Evolutionary conservation across 2,888 invertebrate genomes (phyloP).

Genomic region (Amphimallon solstitiale): DNA sequence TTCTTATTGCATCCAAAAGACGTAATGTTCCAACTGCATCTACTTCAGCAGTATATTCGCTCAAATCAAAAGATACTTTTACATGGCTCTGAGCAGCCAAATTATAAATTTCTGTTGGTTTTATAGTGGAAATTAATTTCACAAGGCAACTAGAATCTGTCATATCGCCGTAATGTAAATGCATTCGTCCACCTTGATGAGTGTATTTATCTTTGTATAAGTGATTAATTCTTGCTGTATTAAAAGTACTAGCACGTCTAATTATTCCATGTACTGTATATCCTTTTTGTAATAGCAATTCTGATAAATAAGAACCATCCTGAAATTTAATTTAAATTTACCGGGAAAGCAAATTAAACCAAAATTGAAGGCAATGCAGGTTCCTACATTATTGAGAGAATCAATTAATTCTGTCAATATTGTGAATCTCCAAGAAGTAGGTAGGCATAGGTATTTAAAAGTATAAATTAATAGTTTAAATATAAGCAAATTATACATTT

Average conservation of each 20-base stretch:
- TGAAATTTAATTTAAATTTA: constrained; percentile 60
- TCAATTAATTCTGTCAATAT: constrained; percentile 4
- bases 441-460: no score
- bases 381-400: constrained; percentile 4
- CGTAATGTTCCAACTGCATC: constrained; percentile 94
- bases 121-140: constrained; percentile 79
- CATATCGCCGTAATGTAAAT: constrained; percentile 98
- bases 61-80: constrained; percentile 94
- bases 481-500: constrained; percentile 17
- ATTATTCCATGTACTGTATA: constrained; percentile 97
- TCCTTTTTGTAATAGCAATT: constrained; percentile 90
- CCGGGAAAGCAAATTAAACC: background rate
- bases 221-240: constrained; percentile 96
- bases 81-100: constrained; percentile 99
- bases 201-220: constrained; percentile 90
- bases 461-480: background rate
- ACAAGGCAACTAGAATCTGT: constrained; percentile 96
- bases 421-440: no score
- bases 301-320: constrained; percentile 98
- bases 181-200: constrained; percentile 90
- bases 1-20: constrained; percentile 90
- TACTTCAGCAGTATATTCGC: constrained; percentile 99
- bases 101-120: constrained; percentile 96
- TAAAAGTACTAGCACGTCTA: constrained; percentile 93
- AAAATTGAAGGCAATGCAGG: constrained; percentile 22